phyloP scores from a whole-genome alignment of 1,140 invertebrate species.

The Heliconius eleuchia region DNA sequence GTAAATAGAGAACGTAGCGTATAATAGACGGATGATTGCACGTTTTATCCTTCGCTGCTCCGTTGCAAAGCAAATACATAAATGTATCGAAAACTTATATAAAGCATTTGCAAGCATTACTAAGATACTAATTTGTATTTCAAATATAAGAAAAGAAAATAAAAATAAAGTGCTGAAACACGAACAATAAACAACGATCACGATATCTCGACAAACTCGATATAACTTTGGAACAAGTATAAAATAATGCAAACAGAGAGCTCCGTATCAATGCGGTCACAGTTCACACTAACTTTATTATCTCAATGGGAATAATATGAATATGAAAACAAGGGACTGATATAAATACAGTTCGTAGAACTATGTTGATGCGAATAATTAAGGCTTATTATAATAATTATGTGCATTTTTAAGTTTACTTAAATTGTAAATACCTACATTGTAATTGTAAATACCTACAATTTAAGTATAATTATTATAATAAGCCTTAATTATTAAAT shows the following conservation, averaged over 20 bases:
- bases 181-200: conserved; percentile 1
- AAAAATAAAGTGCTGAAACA: neutral
- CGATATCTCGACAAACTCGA: conserved; percentile 3
- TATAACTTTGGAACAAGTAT: conserved; percentile 18
- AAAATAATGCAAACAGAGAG: conserved; percentile 14
- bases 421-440: no score
- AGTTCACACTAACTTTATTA: conserved; percentile 16
- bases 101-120: no score
- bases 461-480: neutral
- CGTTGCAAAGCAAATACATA: no score
- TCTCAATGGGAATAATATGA: conserved; percentile 8
- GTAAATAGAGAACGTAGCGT: no score
- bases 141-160: conserved; percentile 3
- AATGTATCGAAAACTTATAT: no score
- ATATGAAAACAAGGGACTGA: conserved; percentile 13
- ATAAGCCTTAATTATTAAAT: no score
- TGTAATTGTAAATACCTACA: neutral
- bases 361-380: neutral
- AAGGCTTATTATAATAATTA: no score
- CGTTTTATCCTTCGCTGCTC: no score
- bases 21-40: no score
- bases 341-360: no score
- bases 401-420: no score
- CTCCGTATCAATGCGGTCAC: conserved; percentile 1
- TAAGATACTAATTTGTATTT: no score